phyloP scores from a whole-genome alignment of 2,888 invertebrate species.

The Bursaphelenchus okinawaensis region DNA sequence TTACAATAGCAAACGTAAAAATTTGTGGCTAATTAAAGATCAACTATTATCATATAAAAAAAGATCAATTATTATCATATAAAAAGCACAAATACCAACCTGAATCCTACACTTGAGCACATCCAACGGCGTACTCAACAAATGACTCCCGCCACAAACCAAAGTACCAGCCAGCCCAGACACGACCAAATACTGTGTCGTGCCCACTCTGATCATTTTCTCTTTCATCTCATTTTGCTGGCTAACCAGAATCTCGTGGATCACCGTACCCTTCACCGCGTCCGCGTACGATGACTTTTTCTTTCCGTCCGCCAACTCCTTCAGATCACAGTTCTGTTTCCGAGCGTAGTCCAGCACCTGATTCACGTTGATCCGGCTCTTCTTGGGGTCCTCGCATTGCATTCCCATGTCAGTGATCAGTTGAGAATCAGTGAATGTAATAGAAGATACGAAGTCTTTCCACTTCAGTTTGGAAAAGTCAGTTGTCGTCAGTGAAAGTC shows the following conservation, averaged over 20 bases:
- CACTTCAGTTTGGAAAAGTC: neutral
- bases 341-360: neutral
- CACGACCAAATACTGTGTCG: conserved; percentile 76
- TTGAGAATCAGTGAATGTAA: neutral
- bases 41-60: too few relatives aligned
- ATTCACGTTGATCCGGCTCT: neutral
- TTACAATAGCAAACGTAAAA: too few relatives aligned
- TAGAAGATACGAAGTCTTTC: neutral
- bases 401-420: neutral
- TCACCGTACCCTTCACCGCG: neutral
- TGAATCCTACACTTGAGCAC: conserved; percentile 86
- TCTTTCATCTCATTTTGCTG: neutral
- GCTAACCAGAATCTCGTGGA: neutral
- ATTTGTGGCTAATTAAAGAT: too few relatives aligned
- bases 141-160: conserved; percentile 76
- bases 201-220: conserved; percentile 64
- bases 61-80: too few relatives aligned
- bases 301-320: neutral
- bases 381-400: neutral
- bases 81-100: conserved; percentile 61
- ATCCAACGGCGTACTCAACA: conserved; percentile 82
- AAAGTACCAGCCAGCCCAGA: conserved; percentile 83
- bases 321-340: neutral
- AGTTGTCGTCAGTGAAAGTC: neutral
- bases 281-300: neutral